A percentile compares a stretch with the other conserved stretches of the same genome.
Conservation (phyloP, 2,888 invertebrate species). For the Phortica magna region DNA sequence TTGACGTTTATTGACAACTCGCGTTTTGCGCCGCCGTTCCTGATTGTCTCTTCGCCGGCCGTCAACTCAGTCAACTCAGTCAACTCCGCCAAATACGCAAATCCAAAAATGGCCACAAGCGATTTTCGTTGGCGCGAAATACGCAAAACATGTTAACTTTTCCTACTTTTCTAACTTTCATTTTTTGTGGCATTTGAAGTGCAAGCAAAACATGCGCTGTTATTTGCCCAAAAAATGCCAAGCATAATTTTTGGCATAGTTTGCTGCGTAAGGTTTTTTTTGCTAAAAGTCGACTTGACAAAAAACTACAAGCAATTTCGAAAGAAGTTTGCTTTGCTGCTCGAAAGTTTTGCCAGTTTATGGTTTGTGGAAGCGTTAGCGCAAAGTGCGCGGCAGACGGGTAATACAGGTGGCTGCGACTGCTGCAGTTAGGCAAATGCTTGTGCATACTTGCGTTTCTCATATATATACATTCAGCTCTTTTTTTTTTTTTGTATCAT, state of each 20-base stretch:
- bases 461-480: background rate
- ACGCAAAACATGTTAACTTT: slow-evolving; percentile 18
- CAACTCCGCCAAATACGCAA: background rate
- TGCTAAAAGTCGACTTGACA: background rate
- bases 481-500: background rate
- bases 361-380: background rate
- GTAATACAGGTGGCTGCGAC: background rate
- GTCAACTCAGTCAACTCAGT: too few species aligned
- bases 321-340: slow-evolving; percentile 16
- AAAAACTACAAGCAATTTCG: slow-evolving; percentile 12
- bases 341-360: background rate
- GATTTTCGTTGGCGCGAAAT: slow-evolving; percentile 14
- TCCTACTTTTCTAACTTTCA: slow-evolving; percentile 1
- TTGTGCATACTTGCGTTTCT: background rate
- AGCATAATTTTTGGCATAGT: slow-evolving; percentile 45
- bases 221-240: slow-evolving; percentile 51
- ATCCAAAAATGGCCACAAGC: slow-evolving; percentile 21
- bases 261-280: background rate
- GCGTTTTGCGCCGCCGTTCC: background rate
- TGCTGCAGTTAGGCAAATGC: slow-evolving; percentile 1
- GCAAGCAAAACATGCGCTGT: slow-evolving; percentile 56
- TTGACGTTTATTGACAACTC: slow-evolving; percentile 25
- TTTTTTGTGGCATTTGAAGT: slow-evolving; percentile 48
- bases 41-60: background rate
- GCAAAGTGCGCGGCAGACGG: background rate